Evolutionary conservation across 2,797 vertebrate species (phyloP).

Genomic region (Scleropages formosus): DNA sequence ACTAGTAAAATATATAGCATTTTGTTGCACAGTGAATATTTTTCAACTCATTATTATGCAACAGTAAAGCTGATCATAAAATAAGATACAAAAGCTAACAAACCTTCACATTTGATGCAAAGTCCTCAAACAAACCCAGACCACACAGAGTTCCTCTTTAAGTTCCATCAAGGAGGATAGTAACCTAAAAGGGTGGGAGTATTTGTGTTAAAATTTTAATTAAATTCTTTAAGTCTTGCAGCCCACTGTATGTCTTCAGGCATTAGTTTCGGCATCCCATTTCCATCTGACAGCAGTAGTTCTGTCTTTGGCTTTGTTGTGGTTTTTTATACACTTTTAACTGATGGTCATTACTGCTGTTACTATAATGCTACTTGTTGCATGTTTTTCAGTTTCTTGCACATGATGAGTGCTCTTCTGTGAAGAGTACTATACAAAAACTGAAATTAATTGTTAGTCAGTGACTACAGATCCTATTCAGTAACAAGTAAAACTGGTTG

Average conservation of each 20-base stretch:
- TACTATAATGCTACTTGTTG: too few relatives aligned
- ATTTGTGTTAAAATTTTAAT: background rate
- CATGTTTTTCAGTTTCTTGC: too few relatives aligned
- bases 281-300: too few relatives aligned
- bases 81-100: background rate
- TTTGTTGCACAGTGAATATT: background rate
- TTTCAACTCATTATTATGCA: background rate
- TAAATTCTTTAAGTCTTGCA: background rate
- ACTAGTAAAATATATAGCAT: too few relatives aligned
- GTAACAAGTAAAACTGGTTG: background rate
- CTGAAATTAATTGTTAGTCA: too few relatives aligned
- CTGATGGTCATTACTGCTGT: too few relatives aligned
- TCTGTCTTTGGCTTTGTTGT: too few relatives aligned
- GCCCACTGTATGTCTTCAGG: background rate
- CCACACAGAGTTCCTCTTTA: background rate
- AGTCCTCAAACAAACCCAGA: conserved; percentile 17
- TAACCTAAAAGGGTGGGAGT: conserved; percentile 8
- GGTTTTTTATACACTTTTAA: too few relatives aligned
- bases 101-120: conserved; percentile 31
- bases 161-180: conserved; percentile 18
- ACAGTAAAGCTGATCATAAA: background rate
- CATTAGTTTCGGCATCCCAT: too few relatives aligned
- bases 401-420: too few relatives aligned
- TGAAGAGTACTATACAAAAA: too few relatives aligned
- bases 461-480: background rate